Evolutionary conservation across 2,797 vertebrate species (phyloP).

Genomic region (Enteromius anoplus): DNA sequence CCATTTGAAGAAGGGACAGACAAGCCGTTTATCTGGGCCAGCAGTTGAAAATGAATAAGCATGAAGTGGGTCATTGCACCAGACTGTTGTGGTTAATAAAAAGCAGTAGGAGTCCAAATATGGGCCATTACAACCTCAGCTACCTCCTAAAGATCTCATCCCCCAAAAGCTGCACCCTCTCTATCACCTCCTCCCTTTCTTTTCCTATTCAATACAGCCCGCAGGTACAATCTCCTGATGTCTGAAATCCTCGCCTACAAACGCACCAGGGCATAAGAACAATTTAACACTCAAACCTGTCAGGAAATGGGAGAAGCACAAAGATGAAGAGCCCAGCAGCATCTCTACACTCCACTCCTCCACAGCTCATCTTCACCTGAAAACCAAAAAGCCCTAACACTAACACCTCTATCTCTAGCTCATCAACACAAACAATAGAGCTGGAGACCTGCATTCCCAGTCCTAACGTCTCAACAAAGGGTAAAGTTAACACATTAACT

Average conservation of each 20-base stretch:
- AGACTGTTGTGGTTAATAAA: slow-evolving; percentile 42
- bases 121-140: slow-evolving; percentile 28
- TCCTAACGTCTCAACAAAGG: not conserved
- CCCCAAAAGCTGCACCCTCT: slow-evolving; percentile 8
- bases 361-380: slow-evolving; percentile 20
- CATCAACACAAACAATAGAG: slow-evolving; percentile 28
- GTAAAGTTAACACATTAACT: slow-evolving; percentile 14
- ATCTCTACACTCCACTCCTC: not conserved
- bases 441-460: not conserved
- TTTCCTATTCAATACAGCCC: slow-evolving; percentile 30
- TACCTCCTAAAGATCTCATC: slow-evolving; percentile 15
- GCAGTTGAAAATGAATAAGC: slow-evolving; percentile 25
- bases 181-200: slow-evolving; percentile 21
- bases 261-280: slow-evolving; percentile 54
- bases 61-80: slow-evolving; percentile 42
- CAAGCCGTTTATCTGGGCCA: slow-evolving; percentile 3
- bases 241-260: slow-evolving; percentile 45
- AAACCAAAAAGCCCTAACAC: not conserved
- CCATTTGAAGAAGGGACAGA: not conserved
- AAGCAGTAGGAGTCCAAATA: slow-evolving; percentile 40
- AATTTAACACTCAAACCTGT: slow-evolving; percentile 52
- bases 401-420: slow-evolving; percentile 17
- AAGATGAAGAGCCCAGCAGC: slow-evolving; percentile 3
- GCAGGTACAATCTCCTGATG: slow-evolving; percentile 40
- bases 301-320: slow-evolving; percentile 41